Base-by-base conservation (phyloP, 1,140 invertebrate genomes). In the Cotesia typhae region DNA sequence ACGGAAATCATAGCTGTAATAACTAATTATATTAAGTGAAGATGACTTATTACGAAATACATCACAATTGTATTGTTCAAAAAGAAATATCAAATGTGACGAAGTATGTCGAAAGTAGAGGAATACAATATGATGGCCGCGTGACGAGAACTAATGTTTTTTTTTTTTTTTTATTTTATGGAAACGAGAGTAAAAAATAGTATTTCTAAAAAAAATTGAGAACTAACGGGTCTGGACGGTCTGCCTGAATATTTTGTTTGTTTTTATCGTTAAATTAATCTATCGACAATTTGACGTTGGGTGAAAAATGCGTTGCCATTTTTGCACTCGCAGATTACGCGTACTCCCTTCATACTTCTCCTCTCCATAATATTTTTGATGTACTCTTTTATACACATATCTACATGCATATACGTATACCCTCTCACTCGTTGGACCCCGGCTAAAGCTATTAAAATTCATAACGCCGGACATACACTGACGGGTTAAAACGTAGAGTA, bases 381-480 rank as follows among this genome's bases (percentile, higher is more conserved):
- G 41, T 51, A 61, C 59, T 37, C 51, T 38, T 51, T 38, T 65
- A 37, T 65, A 65, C 41, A 65, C 51, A 47, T 52, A 53, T 64
- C n/a, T 65, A 52, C 17, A 38, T 28, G 28, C 28, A 28, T 28
- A 28, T 28, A 36, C 55, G 10, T 57, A 36, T 52, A 68, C 69
- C 66, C 71, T 70, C 63, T 53, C 76, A 73, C 75, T 77, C 79
- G 79, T 82, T 76, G 79, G 67, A 57, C 64, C 78, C 77, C 80
- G 81, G 81, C 79, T 87, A 87, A 86, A 85, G 84, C 84, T 85
- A 86, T 87, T 86, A 87, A 87, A 87, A 87, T 87, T 87, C 85
- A 87, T 87, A 86, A 87, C 84, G 80, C 83, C 83, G 84, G 85
- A 87, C 85, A 84, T 82, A 84, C 80, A 83, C 80, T 79, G 82